A percentile compares a stretch with the other conserved stretches of the same genome.
phyloP scores from a whole-genome alignment of 2,797 vertebrate genomes.

The Sternarchorhynchus goeldii region DNA sequence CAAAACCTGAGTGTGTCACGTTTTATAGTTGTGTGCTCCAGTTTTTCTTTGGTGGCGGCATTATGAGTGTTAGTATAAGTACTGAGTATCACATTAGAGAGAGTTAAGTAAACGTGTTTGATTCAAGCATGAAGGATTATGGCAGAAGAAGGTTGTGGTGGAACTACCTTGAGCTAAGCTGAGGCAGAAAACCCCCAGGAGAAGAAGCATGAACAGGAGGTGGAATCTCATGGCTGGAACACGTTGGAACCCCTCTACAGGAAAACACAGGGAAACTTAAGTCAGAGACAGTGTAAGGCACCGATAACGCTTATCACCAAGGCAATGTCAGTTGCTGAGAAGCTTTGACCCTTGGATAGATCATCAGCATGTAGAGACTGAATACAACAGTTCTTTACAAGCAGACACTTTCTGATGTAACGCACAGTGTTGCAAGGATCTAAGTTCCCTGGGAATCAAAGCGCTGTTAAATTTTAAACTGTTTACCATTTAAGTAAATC shows the following conservation, averaged over 20 bases:
- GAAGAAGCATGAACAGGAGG: constrained; percentile 60
- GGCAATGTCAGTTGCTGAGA: background rate
- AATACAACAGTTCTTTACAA: background rate
- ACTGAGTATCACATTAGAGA: background rate
- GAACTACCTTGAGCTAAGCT: constrained; percentile 71
- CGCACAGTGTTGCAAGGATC: background rate
- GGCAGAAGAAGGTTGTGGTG: background rate
- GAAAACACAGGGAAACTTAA: constrained; percentile 7
- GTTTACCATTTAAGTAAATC: background rate
- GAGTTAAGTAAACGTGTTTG: background rate
- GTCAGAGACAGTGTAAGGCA: background rate
- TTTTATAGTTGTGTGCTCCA: background rate
- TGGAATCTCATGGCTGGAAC: constrained; percentile 67
- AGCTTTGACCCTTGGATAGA: constrained; percentile 58
- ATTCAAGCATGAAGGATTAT: background rate
- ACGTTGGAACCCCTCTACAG: constrained; percentile 48
- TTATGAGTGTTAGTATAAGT: background rate
- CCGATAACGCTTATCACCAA: constrained; percentile 52
- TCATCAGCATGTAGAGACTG: background rate
- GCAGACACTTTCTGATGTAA: background rate
- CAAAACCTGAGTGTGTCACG: too few relatives aligned
- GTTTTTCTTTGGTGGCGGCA: background rate
- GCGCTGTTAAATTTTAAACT: background rate
- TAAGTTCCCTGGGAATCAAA: too few relatives aligned
- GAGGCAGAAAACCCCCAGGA: constrained; percentile 62